These are phyloP conservation scores for Microvelia longipes DNA, from an alignment of 1,140 invertebrate species.

Conservation along the genomic window DNA sequence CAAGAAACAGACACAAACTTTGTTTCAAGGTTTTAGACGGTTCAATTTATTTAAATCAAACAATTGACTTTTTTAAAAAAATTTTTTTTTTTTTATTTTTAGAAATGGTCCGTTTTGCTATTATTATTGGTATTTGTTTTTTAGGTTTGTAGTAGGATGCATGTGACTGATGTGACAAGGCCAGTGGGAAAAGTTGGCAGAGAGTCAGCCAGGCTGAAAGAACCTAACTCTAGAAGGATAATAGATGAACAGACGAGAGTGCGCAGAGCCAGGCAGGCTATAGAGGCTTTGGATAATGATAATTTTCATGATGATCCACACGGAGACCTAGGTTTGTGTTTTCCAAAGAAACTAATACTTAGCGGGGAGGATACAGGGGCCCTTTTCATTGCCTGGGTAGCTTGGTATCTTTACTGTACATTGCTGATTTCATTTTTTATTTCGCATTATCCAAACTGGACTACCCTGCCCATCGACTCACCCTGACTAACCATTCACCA, in stretches of 20 bases:
- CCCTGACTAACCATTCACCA: too few relatives aligned
- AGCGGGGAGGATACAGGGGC: not conserved
- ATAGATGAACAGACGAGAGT: slow-evolving; percentile 76
- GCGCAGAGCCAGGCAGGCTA: slow-evolving; percentile 68
- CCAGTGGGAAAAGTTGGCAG: not conserved
- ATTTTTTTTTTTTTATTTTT: too few relatives aligned
- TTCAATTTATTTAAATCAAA: too few relatives aligned
- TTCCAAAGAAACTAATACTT: not conserved
- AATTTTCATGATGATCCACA: slow-evolving; percentile 98
- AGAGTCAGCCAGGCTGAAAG: slow-evolving; percentile 6
- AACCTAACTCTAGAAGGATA: slow-evolving; percentile 34
- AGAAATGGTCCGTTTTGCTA: too few relatives aligned
- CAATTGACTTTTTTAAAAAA: too few relatives aligned
- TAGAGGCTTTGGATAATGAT: slow-evolving; percentile 90
- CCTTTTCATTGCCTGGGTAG: not conserved
- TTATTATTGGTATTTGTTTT: too few relatives aligned
- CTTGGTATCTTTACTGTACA: not conserved
- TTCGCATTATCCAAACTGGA: too few relatives aligned
- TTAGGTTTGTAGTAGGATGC: too few relatives aligned
- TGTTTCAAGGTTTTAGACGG: too few relatives aligned
- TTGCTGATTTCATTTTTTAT: not conserved
- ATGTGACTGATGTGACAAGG: not conserved
- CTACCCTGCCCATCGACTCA: too few relatives aligned
- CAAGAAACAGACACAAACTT: too few relatives aligned
- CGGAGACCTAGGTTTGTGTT: slow-evolving; percentile 65